These are phyloP conservation scores for Drosophila mayaguana DNA, from an alignment of 2,888 invertebrate species.

Conservation along the genomic window DNA sequence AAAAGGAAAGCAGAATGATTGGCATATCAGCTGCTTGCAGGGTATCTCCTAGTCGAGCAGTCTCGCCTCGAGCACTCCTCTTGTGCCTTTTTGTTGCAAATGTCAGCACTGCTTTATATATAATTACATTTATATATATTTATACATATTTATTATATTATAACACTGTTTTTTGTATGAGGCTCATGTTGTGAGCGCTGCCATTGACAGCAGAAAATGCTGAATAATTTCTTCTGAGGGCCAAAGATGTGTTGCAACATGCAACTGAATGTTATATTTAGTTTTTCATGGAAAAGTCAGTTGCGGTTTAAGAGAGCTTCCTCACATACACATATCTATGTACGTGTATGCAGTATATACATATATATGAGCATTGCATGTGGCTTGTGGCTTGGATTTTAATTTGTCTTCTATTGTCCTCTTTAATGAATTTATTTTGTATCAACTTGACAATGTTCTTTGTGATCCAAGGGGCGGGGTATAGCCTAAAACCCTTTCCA, in stretches of 20 bases:
- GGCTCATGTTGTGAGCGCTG: background rate
- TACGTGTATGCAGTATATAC: too few species aligned
- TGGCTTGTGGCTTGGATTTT: background rate
- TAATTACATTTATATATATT: background rate
- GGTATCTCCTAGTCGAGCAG: background rate
- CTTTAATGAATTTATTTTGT: background rate
- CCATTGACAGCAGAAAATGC: conserved; percentile 8
- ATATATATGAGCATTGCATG: too few species aligned
- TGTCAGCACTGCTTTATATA: background rate
- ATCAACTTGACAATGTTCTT: too few species aligned
- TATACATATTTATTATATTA: background rate
- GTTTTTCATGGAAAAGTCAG: background rate
- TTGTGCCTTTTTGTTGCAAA: too few species aligned
- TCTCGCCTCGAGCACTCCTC: too few species aligned
- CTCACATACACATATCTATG: too few species aligned
- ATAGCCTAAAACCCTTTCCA: too few species aligned
- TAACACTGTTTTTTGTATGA: background rate
- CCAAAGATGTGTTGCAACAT: background rate
- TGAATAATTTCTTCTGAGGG: background rate
- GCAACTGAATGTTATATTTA: background rate
- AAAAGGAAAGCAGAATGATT: too few species aligned
- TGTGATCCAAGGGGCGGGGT: too few species aligned
- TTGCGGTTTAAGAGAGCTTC: background rate
- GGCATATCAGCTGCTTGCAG: too few species aligned
- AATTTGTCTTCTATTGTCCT: background rate